phyloP scores from a whole-genome alignment of 2,113 vertebrate species.

The Oncorhynchus gorbuscha region DNA sequence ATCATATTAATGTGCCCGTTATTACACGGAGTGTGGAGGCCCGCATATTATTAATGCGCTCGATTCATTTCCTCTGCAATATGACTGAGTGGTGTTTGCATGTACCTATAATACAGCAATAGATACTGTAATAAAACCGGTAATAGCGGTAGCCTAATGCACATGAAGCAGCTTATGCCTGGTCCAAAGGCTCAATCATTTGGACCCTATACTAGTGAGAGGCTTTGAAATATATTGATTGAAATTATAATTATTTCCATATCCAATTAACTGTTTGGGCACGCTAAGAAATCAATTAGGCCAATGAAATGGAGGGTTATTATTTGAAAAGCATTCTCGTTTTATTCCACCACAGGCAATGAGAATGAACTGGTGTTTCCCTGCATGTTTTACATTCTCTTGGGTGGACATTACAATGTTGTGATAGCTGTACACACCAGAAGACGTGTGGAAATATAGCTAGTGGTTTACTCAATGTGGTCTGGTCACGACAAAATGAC shows the following conservation, averaged over 20 bases:
- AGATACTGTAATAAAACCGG: no score
- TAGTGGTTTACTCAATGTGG: conserved; percentile 25
- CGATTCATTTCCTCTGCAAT: background rate
- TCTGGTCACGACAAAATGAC: conserved; percentile 58
- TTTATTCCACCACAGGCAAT: conserved; percentile 23
- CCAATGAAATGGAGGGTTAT: background rate
- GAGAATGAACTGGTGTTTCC: background rate
- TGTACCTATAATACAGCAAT: no score
- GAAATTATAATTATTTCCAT: no score
- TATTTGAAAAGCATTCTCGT: background rate
- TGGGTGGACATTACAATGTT: background rate
- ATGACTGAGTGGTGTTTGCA: background rate
- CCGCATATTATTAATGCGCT: background rate
- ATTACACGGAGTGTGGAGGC: no score
- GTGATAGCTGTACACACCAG: background rate
- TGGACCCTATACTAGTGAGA: no score
- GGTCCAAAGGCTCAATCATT: no score
- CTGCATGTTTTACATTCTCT: background rate
- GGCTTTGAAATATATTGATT: no score
- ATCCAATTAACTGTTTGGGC: no score
- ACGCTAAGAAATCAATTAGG: background rate
- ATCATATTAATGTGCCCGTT: no score
- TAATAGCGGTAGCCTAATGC: no score
- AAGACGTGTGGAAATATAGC: conserved; percentile 18
- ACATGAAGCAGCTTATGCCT: no score